These are phyloP conservation scores for Ciconia boyciana DNA, from an alignment of 2,113 vertebrate species.

Conservation along the genomic window DNA sequence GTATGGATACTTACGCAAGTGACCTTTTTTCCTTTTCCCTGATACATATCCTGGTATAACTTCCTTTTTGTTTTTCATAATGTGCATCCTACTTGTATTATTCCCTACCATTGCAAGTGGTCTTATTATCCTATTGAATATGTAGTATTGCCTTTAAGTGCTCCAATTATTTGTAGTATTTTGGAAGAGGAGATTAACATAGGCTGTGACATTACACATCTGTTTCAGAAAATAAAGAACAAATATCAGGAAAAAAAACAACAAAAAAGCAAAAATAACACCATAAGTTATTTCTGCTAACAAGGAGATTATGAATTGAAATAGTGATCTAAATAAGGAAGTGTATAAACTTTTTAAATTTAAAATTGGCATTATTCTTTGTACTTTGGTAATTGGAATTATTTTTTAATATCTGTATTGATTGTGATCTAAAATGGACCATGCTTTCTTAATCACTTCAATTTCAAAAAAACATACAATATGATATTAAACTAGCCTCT, in stretches of 20 bases:
- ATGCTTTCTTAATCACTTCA: neutral
- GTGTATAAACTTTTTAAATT: neutral
- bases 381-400: neutral
- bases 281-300: neutral
- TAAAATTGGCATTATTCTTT: neutral
- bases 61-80: neutral
- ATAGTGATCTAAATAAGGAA: neutral
- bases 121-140: neutral
- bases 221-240: neutral
- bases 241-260: rapidly evolving
- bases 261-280: neutral
- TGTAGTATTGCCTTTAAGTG: neutral
- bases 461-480: rapidly evolving
- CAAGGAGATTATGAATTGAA: neutral
- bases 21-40: neutral
- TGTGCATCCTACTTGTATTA: neutral
- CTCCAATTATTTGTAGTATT: neutral
- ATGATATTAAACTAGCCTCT: neutral
- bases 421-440: neutral
- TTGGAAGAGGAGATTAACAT: neutral
- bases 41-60: neutral
- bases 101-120: neutral
- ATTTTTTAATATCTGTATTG: neutral
- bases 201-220: neutral
- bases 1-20: neutral